A percentile compares a stretch with the other conserved stretches of the same genome.
Evolutionary conservation across 2,113 vertebrate species (phyloP).

Genomic region (Sinocyclocheilus maitianheensis): DNA sequence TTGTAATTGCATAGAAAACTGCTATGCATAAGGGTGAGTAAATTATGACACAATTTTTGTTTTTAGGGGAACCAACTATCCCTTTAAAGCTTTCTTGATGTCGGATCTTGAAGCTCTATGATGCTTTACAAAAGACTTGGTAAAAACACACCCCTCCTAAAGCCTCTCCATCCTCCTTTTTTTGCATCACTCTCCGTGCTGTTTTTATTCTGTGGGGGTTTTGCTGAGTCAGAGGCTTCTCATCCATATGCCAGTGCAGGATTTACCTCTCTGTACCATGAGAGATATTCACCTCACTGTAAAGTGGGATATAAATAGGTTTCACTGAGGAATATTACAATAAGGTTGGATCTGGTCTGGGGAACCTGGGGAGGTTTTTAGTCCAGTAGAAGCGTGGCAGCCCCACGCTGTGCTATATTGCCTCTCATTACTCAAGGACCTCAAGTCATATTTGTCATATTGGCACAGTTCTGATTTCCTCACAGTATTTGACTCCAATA

Average conservation of each 20-base stretch:
- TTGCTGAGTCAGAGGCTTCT: slow-evolving; percentile 46
- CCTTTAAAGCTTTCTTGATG: neutral
- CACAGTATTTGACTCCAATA: slow-evolving; percentile 45
- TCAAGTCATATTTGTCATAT: slow-evolving; percentile 52
- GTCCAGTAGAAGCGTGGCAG: slow-evolving; percentile 46
- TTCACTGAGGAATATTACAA: slow-evolving; percentile 63
- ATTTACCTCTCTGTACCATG: slow-evolving; percentile 40
- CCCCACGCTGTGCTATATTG: slow-evolving; percentile 56
- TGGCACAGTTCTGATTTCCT: slow-evolving; percentile 41
- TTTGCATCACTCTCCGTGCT: neutral
- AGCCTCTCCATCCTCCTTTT: neutral
- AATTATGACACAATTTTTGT: neutral
- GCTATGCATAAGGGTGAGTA: neutral
- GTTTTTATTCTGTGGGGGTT: slow-evolving; percentile 14
- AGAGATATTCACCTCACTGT: slow-evolving; percentile 46
- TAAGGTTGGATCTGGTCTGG: slow-evolving; percentile 69
- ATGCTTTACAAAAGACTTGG: slow-evolving; percentile 9
- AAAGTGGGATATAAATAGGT: slow-evolving; percentile 64
- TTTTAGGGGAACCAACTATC: neutral
- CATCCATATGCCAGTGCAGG: slow-evolving; percentile 27
- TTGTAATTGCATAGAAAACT: neutral
- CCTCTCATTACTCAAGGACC: slow-evolving; percentile 48
- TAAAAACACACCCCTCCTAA: slow-evolving; percentile 1
- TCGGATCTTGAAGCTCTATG: neutral
- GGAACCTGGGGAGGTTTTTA: slow-evolving; percentile 48